Conservation (phyloP, 2,888 invertebrate species). For the Brassicogethes aeneus region DNA sequence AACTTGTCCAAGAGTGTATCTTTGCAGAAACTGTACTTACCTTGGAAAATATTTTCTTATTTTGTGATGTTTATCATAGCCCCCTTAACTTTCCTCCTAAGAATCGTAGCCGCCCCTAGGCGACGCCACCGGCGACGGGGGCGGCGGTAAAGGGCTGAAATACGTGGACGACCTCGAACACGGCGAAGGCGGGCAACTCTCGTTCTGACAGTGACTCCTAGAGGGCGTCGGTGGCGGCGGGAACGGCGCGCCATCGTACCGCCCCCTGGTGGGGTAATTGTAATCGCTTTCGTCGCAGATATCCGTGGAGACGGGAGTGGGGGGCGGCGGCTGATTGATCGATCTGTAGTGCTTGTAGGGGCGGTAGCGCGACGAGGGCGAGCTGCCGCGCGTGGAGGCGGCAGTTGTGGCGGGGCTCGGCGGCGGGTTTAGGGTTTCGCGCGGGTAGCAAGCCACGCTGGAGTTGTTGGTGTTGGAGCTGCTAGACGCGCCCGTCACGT, state of each 20-base stretch:
- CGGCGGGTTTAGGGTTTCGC: conserved; percentile 82
- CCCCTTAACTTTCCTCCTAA: neutral
- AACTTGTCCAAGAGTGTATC: too few relatives aligned
- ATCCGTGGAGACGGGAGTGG: conserved; percentile 91
- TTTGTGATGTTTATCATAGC: too few relatives aligned
- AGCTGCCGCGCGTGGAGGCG: conserved; percentile 46
- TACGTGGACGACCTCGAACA: conserved; percentile 71
- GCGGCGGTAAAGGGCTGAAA: conserved; percentile 73
- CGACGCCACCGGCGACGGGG: conserved; percentile 72
- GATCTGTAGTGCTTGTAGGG: conserved; percentile 44
- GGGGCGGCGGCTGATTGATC: conserved; percentile 81
- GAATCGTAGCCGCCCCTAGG: conserved; percentile 34
- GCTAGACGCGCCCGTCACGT: conserved; percentile 55
- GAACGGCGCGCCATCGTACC: conserved; percentile 59
- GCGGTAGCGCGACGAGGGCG: conserved; percentile 49
- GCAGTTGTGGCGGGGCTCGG: conserved; percentile 80
- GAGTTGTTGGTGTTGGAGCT: conserved; percentile 55
- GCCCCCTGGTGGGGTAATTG: conserved; percentile 53
- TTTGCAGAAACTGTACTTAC: too few relatives aligned
- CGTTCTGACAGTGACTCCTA: conserved; percentile 65
- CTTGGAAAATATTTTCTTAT: too few relatives aligned
- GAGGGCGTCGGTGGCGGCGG: conserved; percentile 73
- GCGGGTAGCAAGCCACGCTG: conserved; percentile 55
- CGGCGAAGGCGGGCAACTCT: conserved; percentile 57
- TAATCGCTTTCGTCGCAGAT: conserved; percentile 86